Conservation (phyloP, 2,888 invertebrate genomes). For the Orthosia incerta region DNA sequence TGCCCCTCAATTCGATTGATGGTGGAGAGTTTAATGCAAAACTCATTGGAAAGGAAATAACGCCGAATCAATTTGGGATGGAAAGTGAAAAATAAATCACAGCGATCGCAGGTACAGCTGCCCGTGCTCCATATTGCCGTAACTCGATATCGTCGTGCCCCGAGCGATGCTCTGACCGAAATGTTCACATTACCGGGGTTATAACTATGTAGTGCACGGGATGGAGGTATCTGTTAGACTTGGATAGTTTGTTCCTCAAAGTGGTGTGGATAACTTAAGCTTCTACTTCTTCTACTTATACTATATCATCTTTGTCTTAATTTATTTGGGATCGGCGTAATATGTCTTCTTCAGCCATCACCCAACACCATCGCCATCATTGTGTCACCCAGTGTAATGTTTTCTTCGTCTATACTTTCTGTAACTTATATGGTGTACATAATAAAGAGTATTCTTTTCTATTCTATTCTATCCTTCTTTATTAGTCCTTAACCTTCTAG, state of each 20-base stretch:
- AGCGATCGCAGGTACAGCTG: conserved; percentile 62
- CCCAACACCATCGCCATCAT: too few relatives aligned
- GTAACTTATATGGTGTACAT: too few relatives aligned
- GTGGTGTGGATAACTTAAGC: not conserved
- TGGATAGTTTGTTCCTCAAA: conserved; percentile 1
- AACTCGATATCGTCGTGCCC: conserved; percentile 62
- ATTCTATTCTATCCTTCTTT: too few relatives aligned
- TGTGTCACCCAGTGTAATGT: too few relatives aligned
- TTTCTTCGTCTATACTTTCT: too few relatives aligned
- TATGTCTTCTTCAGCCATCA: not conserved
- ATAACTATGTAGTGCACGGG: conserved; percentile 22
- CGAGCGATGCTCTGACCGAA: conserved; percentile 54
- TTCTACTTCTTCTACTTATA: not conserved
- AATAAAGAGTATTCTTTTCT: too few relatives aligned
- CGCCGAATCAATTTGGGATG: conserved; percentile 66
- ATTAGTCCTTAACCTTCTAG: not conserved
- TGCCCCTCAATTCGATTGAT: conserved; percentile 45
- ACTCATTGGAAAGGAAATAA: conserved; percentile 63
- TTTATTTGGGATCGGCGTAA: not conserved
- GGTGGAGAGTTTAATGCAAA: conserved; percentile 57
- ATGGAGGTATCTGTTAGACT: conserved; percentile 7
- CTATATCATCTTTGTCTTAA: not conserved
- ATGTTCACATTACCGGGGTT: conserved; percentile 58
- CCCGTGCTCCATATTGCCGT: conserved; percentile 51
- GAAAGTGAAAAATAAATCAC: conserved; percentile 70